A percentile compares a stretch with the other conserved stretches of the same genome.
phyloP scores from a whole-genome alignment of 2,888 invertebrate genomes.

The Catonia carolina region DNA sequence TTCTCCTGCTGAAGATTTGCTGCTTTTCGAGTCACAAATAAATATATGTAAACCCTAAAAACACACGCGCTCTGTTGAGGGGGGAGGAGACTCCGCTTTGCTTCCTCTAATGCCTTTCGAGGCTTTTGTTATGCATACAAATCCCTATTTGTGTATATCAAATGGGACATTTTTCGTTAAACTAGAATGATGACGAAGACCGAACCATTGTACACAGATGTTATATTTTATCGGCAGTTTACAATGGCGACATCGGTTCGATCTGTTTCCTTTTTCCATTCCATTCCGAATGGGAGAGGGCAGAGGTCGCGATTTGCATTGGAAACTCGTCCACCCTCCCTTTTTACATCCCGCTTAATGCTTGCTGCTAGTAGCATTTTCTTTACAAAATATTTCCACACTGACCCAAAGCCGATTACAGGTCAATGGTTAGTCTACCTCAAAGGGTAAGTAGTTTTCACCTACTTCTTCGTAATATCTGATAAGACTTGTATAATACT shows the following conservation, averaged over 20 bases:
- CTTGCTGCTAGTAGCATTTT: no score
- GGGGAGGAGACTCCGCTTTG: not conserved
- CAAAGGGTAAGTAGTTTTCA: no score
- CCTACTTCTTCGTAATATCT: no score
- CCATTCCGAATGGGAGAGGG: not conserved
- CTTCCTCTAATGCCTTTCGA: conserved; percentile 5
- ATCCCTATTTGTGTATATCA: conserved; percentile 33
- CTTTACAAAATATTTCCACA: no score
- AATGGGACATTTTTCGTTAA: conserved; percentile 30
- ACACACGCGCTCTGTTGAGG: not conserved
- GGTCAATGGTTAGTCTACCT: no score
- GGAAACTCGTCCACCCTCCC: conserved; percentile 23
- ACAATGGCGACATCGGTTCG: conserved; percentile 22
- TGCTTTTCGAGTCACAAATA: conserved; percentile 15
- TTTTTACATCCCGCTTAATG: not conserved
- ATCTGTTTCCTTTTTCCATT: conserved; percentile 16
- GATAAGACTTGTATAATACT: no score
- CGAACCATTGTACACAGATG: conserved; percentile 17
- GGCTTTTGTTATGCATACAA: conserved; percentile 29
- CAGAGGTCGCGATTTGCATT: conserved; percentile 29
- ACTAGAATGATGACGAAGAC: conserved; percentile 20
- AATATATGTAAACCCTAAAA: conserved; percentile 9
- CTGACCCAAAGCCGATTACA: no score
- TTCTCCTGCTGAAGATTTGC: conserved; percentile 16
- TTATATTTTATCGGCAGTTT: conserved; percentile 33